Evolutionary conservation across 2,113 vertebrate genomes (phyloP), one percentile per base, ranked within the genome.

Genomic region (Sakesphorus luctuosus): DNA sequence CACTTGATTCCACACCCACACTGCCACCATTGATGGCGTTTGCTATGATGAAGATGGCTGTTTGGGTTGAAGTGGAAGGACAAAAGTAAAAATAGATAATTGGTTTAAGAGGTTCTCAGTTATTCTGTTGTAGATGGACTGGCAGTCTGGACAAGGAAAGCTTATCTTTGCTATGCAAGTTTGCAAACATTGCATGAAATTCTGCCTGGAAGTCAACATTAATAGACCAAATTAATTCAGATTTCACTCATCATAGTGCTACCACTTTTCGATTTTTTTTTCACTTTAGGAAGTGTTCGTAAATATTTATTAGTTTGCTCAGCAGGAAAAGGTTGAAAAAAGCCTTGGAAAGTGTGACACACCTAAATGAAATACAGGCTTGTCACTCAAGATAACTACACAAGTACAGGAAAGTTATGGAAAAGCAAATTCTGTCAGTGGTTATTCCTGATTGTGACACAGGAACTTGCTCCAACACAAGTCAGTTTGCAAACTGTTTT

Each of bases 281-380:
- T 46, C 11, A 44, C 31, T 94, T 52, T 58, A 73, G 56, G 87
- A 92, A 68, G 18, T 72, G 28, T 76, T 91, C 44, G 82, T 90
- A 89, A 91, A 61, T 84, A 79, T 94, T 86, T 91, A 89, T 75
- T 89, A 12, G 40, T 61, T 95, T 92, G 49, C 49, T 94, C n/a
- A 61, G 40, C 53, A 79, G 49, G 81, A 81, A 59, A 47, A 87
- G 18, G 18, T 93, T 67, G 7, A n/a, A 58, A 74, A 92, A 87
- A 84, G 8, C 58, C 17, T 75, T 89, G n/a, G 59, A 38, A 86
- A 75, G 3, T 67, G 40, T 63, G 73, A 68, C 31, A 44, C 67
- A 72, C 62, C 65, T 63, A 72, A 84, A 68, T 89, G 44, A 82
- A 81, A 38, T 38, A 15, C 52, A n/a, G 14, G 23, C 38, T 91